Percentiles rank a stretch among this genome's conserved stretches.
Evolutionary conservation across 2,888 invertebrate genomes (phyloP).

Genomic region (Acanthococcus lagerstroemiae): DNA sequence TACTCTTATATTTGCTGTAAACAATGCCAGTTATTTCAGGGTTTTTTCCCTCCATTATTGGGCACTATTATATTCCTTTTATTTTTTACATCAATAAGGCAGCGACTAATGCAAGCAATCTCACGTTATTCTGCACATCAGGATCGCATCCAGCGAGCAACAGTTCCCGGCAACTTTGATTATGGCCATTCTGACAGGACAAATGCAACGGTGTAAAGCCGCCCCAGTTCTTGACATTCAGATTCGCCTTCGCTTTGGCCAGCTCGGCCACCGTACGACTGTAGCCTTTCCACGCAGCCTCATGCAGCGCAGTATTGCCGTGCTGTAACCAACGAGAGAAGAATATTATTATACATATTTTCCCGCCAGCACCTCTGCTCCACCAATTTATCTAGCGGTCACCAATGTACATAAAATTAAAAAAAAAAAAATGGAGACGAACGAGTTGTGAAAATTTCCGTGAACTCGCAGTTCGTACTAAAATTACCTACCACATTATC

Average conservation of each 20-base stretch:
- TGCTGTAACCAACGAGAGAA: constrained; percentile 50
- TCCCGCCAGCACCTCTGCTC: background rate
- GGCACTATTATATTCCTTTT: too few relatives aligned
- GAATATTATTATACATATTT: too few relatives aligned
- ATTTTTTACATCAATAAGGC: background rate
- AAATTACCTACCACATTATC: constrained; percentile 58
- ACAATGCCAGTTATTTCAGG: too few relatives aligned
- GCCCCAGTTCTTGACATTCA: constrained; percentile 63
- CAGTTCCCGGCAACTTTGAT: constrained; percentile 82
- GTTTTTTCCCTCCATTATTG: too few relatives aligned
- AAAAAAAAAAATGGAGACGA: background rate
- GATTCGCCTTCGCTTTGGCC: constrained; percentile 53
- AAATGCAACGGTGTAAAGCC: constrained; percentile 91
- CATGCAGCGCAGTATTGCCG: constrained; percentile 88
- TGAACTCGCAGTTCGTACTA: too few relatives aligned
- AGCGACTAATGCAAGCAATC: too few relatives aligned
- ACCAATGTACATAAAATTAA: background rate
- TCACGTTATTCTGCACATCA: constrained; percentile 81
- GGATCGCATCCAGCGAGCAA: constrained; percentile 78
- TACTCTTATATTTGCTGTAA: too few relatives aligned
- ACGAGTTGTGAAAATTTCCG: background rate
- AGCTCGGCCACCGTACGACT: constrained; percentile 66
- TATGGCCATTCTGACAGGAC: constrained; percentile 92
- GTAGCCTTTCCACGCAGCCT: constrained; percentile 90
- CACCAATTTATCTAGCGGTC: background rate